These are phyloP conservation scores for Odocoileus virginianus DNA, from an alignment of 2,113 vertebrate species.

Conservation along the genomic window DNA sequence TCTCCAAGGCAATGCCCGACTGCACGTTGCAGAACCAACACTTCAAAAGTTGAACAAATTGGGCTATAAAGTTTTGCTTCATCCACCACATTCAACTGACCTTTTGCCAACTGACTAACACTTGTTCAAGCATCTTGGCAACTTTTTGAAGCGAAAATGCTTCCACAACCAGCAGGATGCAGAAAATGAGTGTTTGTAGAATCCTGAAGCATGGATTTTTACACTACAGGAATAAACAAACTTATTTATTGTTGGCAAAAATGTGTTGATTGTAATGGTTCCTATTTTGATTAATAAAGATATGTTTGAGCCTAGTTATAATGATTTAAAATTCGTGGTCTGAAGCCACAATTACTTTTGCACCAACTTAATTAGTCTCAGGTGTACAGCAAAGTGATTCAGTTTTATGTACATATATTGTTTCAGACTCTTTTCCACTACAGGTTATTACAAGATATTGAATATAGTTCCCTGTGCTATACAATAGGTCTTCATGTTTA, in stretches of 20 bases:
- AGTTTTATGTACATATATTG: not conserved
- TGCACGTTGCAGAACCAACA: not conserved
- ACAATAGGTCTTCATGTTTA: not conserved
- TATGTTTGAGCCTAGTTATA: not conserved
- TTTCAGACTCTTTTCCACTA: not conserved
- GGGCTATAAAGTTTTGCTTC: not conserved
- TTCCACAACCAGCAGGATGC: not conserved
- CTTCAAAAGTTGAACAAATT: not conserved
- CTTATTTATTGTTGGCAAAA: not conserved
- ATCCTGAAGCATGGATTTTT: not conserved
- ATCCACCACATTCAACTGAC: not conserved
- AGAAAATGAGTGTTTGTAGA: not conserved
- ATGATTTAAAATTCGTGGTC: not conserved
- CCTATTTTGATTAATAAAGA: not conserved
- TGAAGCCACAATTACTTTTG: not conserved
- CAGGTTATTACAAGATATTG: not conserved
- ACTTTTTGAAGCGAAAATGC: not conserved
- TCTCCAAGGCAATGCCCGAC: not conserved
- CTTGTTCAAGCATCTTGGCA: not conserved
- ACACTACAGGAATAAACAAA: not conserved
- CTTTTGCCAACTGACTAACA: not conserved
- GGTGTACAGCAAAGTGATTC: not conserved
- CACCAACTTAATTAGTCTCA: not conserved
- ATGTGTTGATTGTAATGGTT: not conserved
- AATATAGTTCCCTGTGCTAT: not conserved